Conservation (phyloP, 2,888 invertebrate genomes). For the Eristalis arbustorum region DNA sequence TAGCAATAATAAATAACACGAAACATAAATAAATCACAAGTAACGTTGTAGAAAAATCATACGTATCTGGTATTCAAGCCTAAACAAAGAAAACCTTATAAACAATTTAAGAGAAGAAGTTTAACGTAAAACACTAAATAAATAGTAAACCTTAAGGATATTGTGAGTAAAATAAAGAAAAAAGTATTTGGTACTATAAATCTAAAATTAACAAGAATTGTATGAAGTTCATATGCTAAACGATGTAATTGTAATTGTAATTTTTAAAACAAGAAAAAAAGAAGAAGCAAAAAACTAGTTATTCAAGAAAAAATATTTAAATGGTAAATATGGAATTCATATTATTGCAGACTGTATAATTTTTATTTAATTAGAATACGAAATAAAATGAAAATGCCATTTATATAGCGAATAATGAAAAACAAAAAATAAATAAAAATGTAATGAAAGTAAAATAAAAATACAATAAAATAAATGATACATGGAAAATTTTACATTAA, state of each 20-base stretch:
- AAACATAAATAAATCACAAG: conserved; percentile 29
- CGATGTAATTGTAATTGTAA: conserved; percentile 52
- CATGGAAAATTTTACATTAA: conserved; percentile 65
- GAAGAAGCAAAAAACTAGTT: conserved; percentile 38
- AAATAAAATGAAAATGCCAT: conserved; percentile 66
- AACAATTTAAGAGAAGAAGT: neutral
- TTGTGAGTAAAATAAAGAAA: conserved; percentile 40
- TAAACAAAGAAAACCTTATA: conserved; percentile 4
- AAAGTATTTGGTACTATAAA: conserved; percentile 67
- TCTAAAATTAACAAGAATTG: conserved; percentile 32
- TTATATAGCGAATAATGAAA: conserved; percentile 64
- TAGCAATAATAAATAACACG: conserved; percentile 39
- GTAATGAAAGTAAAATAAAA: conserved; percentile 60
- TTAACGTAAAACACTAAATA: conserved; percentile 9
- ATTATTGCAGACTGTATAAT: conserved; percentile 69
- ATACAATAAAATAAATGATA: conserved; percentile 54
- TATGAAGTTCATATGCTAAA: conserved; percentile 17
- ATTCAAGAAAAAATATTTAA: conserved; percentile 34
- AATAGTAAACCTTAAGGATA: conserved; percentile 38
- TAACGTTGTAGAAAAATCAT: conserved; percentile 66
- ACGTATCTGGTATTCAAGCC: conserved; percentile 64
- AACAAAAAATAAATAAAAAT: neutral
- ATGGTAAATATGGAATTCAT: conserved; percentile 49
- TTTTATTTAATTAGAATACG: conserved; percentile 65
- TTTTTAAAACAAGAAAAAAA: conserved; percentile 18